Evolutionary conservation across 35 echinoderm and acorn worm genomes (phyloP), one percentile per base, ranked within the genome.

Genomic region (Apostichopus japonicus): DNA sequence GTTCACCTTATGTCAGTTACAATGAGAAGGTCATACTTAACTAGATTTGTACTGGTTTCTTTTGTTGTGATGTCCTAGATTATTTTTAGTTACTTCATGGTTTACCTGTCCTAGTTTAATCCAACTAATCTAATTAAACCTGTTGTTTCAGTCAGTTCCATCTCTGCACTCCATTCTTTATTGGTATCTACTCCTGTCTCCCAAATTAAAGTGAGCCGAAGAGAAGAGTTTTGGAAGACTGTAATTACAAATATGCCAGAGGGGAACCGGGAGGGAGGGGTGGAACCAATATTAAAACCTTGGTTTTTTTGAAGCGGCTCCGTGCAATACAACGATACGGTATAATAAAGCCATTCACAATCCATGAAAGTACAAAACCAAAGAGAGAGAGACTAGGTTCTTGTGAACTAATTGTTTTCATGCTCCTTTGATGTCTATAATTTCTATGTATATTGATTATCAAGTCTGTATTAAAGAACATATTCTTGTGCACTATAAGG

Each of bases 61-160:
- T 67, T 67, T 67, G 63, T 67, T 67, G 63, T 67, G 63, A 67
- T 67, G 63, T 67, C 63, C 63, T 67, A 9, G 63, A 67, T 67
- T 65, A n/a, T 44, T 44, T 67, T 67, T 10, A 67, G 11, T 67
- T 9, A 19, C 63, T 67, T 19, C 63, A 67, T 67, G 63, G 79
- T 15, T 54, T 83, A 54, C 79, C 17, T 54, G 79, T 54, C 79
- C 79, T 54, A 83, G 25, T 44, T 83, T 83, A 83, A 17, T 54
- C 19, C 14, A 6, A 10, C 79, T 83, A 83, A 83, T 83, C 51
- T 33, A 54, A 83, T 83, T 83, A 83, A 55, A 54, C 33, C 51
- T 83, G 44, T 83, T 83, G 27, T 83, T 83, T 55, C 79, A 83
- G 51, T n/a, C 24, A 53, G 44, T 15, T 55, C 63, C 63, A 19